A percentile compares a stretch with the other conserved stretches of the same genome.
Conservation (phyloP, 2,888 invertebrate species). For the Lasioglossum pauxillum region DNA sequence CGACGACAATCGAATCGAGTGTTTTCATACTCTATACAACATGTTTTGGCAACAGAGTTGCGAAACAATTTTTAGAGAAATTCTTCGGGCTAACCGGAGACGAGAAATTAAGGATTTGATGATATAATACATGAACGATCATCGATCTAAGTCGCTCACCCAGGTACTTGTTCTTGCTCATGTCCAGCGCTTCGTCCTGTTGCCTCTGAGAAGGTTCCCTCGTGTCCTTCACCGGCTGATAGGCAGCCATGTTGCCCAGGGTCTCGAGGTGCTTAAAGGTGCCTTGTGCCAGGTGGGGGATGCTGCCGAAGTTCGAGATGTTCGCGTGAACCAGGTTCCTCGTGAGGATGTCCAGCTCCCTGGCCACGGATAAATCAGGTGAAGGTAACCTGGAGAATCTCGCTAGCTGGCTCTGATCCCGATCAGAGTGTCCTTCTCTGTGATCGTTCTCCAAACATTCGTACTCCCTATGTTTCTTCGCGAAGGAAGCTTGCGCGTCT, state of each 20-base stretch:
- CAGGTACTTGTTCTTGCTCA: constrained; percentile 83
- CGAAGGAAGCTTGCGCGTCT: constrained; percentile 70
- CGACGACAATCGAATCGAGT: not conserved
- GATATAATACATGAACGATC: not conserved
- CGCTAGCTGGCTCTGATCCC: constrained; percentile 49
- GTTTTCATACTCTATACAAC: not conserved
- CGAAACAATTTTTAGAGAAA: no score
- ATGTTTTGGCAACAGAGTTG: no score
- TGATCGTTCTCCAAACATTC: constrained; percentile 50
- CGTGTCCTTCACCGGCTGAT: constrained; percentile 75
- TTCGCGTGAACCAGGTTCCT: constrained; percentile 80
- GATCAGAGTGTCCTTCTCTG: constrained; percentile 31
- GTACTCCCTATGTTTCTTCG: constrained; percentile 47
- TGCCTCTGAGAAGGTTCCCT: constrained; percentile 77
- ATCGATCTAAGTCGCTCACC: constrained; percentile 70
- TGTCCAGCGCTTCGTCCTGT: constrained; percentile 83
- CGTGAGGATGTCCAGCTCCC: constrained; percentile 80
- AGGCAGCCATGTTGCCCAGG: constrained; percentile 70
- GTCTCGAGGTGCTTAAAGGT: constrained; percentile 77
- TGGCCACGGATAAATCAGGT: constrained; percentile 76
- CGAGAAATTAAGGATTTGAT: no score
- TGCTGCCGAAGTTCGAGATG: constrained; percentile 71
- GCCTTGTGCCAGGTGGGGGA: constrained; percentile 62
- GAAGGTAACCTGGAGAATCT: constrained; percentile 75
- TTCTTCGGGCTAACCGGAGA: no score